These are phyloP conservation scores for Styela clava DNA, from an alignment of 23 tunicate species.

Conservation along the genomic window DNA sequence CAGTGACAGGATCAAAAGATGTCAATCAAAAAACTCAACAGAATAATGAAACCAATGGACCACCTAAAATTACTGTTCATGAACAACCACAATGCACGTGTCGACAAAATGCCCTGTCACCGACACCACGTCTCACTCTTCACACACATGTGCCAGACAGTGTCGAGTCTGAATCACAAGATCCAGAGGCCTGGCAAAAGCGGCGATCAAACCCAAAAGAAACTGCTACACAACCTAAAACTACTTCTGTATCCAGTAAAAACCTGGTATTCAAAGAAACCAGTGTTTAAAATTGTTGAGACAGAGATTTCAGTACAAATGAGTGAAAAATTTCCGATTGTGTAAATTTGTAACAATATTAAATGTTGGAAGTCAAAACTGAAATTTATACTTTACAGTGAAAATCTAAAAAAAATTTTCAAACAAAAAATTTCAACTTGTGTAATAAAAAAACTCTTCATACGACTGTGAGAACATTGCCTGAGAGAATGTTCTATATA, in stretches of 20 bases:
- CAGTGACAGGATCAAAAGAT: background rate
- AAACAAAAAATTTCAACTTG: too few species aligned
- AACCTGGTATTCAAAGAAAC: background rate
- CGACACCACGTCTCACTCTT: background rate
- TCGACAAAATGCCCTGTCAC: background rate
- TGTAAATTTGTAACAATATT: too few species aligned
- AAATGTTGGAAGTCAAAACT: too few species aligned
- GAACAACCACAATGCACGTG: background rate
- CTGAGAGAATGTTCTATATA: too few species aligned
- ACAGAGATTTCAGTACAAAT: too few species aligned
- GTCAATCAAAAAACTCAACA: background rate
- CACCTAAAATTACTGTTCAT: background rate
- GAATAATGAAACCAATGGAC: background rate
- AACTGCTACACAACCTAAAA: background rate
- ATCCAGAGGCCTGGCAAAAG: background rate
- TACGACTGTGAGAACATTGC: too few species aligned
- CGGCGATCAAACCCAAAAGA: background rate
- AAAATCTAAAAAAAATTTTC: too few species aligned
- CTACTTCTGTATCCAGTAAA: background rate
- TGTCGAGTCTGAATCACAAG: background rate
- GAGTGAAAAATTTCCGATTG: too few species aligned
- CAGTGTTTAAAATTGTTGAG: too few species aligned
- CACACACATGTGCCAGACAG: background rate
- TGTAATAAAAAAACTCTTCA: too few species aligned
- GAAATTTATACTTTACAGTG: too few species aligned